Conservation (phyloP, 2,888 invertebrate species). For the Cheilosia soror region DNA sequence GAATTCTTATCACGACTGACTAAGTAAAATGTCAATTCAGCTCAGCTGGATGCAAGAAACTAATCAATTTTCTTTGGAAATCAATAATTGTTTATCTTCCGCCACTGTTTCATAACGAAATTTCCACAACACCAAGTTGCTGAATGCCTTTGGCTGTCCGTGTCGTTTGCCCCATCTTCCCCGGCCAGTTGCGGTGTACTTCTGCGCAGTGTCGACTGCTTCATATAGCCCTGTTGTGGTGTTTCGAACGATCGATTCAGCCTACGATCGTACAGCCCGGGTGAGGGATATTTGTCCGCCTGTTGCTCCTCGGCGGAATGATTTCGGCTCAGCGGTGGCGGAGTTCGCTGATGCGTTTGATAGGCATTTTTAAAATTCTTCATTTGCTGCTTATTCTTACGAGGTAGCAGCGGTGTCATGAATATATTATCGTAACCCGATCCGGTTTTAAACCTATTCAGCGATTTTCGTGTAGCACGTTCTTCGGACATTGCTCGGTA, state of each 20-base stretch:
- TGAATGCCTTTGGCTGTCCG: slow-evolving; percentile 81
- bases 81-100: slow-evolving; percentile 90
- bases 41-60: slow-evolving; percentile 46
- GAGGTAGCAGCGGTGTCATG: slow-evolving; percentile 82
- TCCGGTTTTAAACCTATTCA: slow-evolving; percentile 82
- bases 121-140: slow-evolving; percentile 90
- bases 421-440: slow-evolving; percentile 83
- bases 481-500: slow-evolving; percentile 82
- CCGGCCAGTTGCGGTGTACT: slow-evolving; percentile 82
- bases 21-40: slow-evolving; percentile 41
- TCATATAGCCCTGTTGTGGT: slow-evolving; percentile 80
- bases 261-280: slow-evolving; percentile 83
- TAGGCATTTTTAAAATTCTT: slow-evolving; percentile 76
- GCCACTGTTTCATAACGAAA: slow-evolving; percentile 90
- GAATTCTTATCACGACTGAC: slow-evolving; percentile 27
- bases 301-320: slow-evolving; percentile 77
- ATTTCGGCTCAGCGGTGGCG: slow-evolving; percentile 76
- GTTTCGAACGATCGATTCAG: slow-evolving; percentile 83
- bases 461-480: slow-evolving; percentile 81
- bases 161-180: slow-evolving; percentile 69
- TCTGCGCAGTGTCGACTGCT: slow-evolving; percentile 81
- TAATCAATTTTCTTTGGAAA: slow-evolving; percentile 75
- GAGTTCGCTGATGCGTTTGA: slow-evolving; percentile 75
- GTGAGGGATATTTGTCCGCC: slow-evolving; percentile 76
- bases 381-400: slow-evolving; percentile 81